Evolutionary conservation across 2,797 vertebrate genomes (phyloP), one percentile per base, ranked within the genome.

Genomic region (Taeniopygia guttata): DNA sequence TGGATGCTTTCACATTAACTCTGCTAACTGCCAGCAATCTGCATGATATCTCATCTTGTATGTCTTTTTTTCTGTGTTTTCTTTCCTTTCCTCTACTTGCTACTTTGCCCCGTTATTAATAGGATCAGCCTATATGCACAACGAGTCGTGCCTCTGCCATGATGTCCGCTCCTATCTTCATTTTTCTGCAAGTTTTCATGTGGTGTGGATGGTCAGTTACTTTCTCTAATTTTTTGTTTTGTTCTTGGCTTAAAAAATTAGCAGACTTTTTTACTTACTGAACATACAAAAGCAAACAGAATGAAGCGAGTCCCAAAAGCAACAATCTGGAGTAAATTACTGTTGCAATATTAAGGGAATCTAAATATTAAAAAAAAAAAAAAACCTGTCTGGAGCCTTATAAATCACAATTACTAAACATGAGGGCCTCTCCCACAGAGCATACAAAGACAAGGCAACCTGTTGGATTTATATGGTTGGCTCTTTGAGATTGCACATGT

Each of bases 101-200:
- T 98, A 98, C 98, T 98, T 98, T 98, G 97, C 97, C 97, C 97
- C 76, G 94, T 98, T 98, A 98, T 97, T 98, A 97, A 97, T 98
- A 99, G 99, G 98, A 99, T 97, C 98, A 98, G 97, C 98, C 98
- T 97, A 97, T 98, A 98, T 99, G 99, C 96, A 98, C 98, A 97
- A 97, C 98, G 98, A 99, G 98, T 98, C 97, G 93, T 98, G 98
- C 98, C 97, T 98, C 97, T 97, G 89, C 98, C 95, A 96, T 98
- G 98, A 98, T 79, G 96, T 97, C 97, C 34, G 81, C 97, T 97
- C 97, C 98, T 96, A 94, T 98, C 97, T 96, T 98, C 97, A 98
- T 98, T 98, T 98, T 98, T 98, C 98, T 99, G 98, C 98, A 99
- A 98, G 97, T 99, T 98, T 98, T 99, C 98, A 98, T 98, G 97